A percentile compares a stretch with the other conserved stretches of the same genome.
phyloP scores from a whole-genome alignment of 2,888 invertebrate genomes.

The Apodemia zela region DNA sequence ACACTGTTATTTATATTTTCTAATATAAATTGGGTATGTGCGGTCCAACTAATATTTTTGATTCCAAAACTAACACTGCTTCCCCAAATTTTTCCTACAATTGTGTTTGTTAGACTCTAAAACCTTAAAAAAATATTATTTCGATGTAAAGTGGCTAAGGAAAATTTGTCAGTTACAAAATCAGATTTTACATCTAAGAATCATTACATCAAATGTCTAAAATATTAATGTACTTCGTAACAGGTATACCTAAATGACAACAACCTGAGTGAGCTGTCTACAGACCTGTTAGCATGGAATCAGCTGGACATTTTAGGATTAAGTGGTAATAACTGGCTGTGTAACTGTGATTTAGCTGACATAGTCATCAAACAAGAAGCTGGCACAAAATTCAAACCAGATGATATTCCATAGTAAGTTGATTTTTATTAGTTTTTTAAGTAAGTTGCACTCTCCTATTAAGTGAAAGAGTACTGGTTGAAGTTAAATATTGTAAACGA shows the following conservation, averaged over 20 bases:
- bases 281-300: conserved; percentile 77
- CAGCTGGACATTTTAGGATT: conserved; percentile 78
- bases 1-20: too few species aligned
- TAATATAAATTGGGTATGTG: too few species aligned
- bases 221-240: conserved; percentile 17
- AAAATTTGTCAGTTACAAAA: too few species aligned
- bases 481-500: too few species aligned
- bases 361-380: conserved; percentile 64
- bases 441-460: background rate
- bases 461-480: background rate
- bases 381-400: conserved; percentile 56
- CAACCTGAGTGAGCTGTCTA: conserved; percentile 75
- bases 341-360: conserved; percentile 79
- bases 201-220: conserved; percentile 9
- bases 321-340: conserved; percentile 83
- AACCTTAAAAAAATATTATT: too few species aligned
- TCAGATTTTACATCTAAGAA: background rate
- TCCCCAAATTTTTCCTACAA: too few species aligned
- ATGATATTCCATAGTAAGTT: conserved; percentile 67
- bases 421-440: conserved; percentile 1
- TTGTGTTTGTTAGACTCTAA: too few species aligned
- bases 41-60: too few species aligned
- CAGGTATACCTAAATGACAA: conserved; percentile 84
- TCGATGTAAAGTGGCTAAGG: too few species aligned
- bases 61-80: too few species aligned